Evolutionary conservation across 2,797 vertebrate genomes (phyloP), one percentile per base, ranked within the genome.

Genomic region (Lateolabrax maculatus): DNA sequence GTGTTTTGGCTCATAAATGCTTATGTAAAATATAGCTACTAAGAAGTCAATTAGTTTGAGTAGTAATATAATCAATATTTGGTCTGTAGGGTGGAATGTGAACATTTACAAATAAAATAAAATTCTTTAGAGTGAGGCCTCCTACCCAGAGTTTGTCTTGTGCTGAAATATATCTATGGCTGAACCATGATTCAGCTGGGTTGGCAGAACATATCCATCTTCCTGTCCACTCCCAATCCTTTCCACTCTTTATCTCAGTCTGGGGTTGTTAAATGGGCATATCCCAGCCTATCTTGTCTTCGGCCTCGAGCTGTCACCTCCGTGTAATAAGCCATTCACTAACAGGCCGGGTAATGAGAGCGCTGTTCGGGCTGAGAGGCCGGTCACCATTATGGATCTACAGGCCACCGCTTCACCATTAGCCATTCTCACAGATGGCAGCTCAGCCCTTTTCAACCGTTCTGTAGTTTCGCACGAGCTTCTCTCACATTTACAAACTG

Each of bases 331-430:
- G 70, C 68, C 74, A 41, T 63, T 77, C 82, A 60, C 85, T 81
- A 85, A 80, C 79, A 80, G 83, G 67, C 84, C 11, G 71, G 41
- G 73, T 85, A 90, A 90, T 85, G 76, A 84, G 80, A 76, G 21
- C 19, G 6, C 74, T 34, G 81, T 78, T 61, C 25, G 4, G 69
- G 64, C 83, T 69, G 78, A 82, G 86, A 74, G 79, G 83, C 64
- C 83, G 6, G 79, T 53, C 67, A 13, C 71, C 75, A 81, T 89
- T 76, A 88, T 5, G 16, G 73, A 72, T 85, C 80, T 36, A 72
- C 83, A 82, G 81, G 58, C 86, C 65, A 46, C 67, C 74, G 76
- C 81, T 64, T 84, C 86, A 73, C 77, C 81, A 85, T 88, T 77
- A 83, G 57, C 49, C 60, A 4, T 51, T 49, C 77, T 52, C 44